Evolutionary conservation across 2,888 invertebrate genomes (phyloP), one percentile per base, ranked within the genome.

Genomic region (Masnerella sp.): DNA sequence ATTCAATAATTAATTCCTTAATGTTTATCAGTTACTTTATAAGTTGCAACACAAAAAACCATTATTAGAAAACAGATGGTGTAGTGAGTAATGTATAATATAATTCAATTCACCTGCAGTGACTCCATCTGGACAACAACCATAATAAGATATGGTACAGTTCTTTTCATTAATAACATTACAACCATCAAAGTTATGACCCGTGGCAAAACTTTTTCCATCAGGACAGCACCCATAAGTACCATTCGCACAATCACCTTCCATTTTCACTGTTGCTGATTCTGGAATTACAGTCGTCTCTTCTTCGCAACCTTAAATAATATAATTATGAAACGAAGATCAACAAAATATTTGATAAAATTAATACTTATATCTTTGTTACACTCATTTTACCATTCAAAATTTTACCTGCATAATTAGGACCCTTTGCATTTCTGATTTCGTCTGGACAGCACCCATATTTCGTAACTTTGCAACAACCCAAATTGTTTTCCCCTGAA

Each of bases 171-270:
- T 81, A 42, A 88, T 88, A 20, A 86, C 81, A 4, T 84, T 89
- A 74, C 92, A 93, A 25, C 93, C 94, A 70, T 91, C 89, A 62
- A 90, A 90, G 76, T 92, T 89, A 1, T 91, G 90, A 5, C 94
- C 94, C 38, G 88, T 85, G 1, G 93, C 92, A 38, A 86, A 82
- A 0, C 90, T 92, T 22, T 88, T 88, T 11, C 91, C 91, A 85
- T 95, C 94, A 5, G 90, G 90, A 82, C 96, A 96, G 81, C 96
- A 96, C 9, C 96, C 96, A 79, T 91, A 92, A 43, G 90, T 87
- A 0, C 90, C 88, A 36, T 84, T 87, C 0, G 84, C 85, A 78
- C 93, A 93, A 47, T 88, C 88, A 69, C 84, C 88, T 32, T 80
- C 82, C 7, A 73, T 71, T 2, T 77, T 54, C 15, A 80, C 83